Percentiles rank a stretch among this genome's conserved stretches.
Conservation (phyloP, 2,113 vertebrate species). For the Opisthocomus hoazin region DNA sequence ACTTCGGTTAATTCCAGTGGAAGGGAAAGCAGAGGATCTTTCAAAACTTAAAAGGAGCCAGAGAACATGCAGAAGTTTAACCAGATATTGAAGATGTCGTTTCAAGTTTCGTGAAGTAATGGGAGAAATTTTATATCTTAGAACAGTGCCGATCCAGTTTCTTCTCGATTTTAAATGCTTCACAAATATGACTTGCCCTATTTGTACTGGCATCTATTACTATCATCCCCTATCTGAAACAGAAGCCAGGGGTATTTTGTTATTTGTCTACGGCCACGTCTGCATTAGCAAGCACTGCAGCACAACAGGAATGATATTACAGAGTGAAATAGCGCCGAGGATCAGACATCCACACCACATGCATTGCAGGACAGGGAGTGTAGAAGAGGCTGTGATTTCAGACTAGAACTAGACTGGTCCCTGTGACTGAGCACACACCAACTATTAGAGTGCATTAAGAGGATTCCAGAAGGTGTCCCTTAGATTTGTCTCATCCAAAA, state of each 20-base stretch:
- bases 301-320: neutral
- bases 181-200: neutral
- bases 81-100: neutral
- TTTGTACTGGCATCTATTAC: neutral
- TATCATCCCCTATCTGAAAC: neutral
- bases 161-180: neutral
- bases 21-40: neutral
- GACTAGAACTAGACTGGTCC: neutral
- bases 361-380: rapidly evolving
- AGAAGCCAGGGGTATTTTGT: neutral
- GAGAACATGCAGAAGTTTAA: neutral
- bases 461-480: neutral
- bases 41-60: neutral
- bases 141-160: neutral
- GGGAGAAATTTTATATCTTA: neutral
- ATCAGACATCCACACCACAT: neutral
- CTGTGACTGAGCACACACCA: neutral
- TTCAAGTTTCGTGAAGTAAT: neutral
- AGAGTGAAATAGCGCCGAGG: neutral
- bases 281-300: neutral
- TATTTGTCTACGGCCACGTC: neutral
- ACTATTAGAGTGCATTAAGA: neutral
- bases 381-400: neutral
- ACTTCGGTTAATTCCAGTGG: neutral
- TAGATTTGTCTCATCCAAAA: neutral